Evolutionary conservation across 1,140 invertebrate species (phyloP).

Genomic region (Lethrus apterus): DNA sequence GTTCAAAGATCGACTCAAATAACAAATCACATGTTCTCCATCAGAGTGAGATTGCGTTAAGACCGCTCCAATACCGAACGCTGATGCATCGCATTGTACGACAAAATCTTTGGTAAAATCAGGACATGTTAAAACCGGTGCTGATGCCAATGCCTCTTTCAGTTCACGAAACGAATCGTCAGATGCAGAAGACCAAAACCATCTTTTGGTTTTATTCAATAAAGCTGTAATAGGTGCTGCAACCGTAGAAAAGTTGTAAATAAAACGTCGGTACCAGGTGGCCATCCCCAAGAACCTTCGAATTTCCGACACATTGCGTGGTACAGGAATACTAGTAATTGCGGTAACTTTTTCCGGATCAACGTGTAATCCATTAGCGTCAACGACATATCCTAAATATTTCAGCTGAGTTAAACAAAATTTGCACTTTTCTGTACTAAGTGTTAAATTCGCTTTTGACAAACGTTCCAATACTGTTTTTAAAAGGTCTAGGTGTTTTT

Average conservation of each 20-base stretch:
- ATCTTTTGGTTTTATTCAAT: neutral
- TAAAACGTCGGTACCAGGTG: slow-evolving; percentile 5
- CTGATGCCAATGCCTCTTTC: too few relatives aligned
- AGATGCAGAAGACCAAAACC: neutral
- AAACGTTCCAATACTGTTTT: slow-evolving; percentile 4
- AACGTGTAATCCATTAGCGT: neutral
- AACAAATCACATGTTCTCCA: neutral
- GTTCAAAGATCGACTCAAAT: neutral
- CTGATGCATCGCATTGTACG: too few relatives aligned
- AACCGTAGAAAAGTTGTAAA: neutral
- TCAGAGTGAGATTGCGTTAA: too few relatives aligned
- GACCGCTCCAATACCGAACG: too few relatives aligned
- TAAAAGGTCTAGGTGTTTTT: slow-evolving; percentile 15
- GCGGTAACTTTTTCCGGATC: neutral
- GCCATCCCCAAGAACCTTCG: slow-evolving; percentile 2
- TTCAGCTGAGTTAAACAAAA: neutral
- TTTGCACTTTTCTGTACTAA: slow-evolving; percentile 18
- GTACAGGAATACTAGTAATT: neutral
- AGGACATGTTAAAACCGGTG: too few relatives aligned
- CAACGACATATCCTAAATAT: slow-evolving; percentile 7
- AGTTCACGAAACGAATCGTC: too few relatives aligned
- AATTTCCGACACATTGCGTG: neutral
- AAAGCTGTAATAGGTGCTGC: slow-evolving; percentile 3
- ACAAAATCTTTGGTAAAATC: too few relatives aligned
- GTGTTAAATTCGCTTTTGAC: neutral